Conservation (phyloP, 2,888 invertebrate genomes). For the Fissipunctia ypsillon region DNA sequence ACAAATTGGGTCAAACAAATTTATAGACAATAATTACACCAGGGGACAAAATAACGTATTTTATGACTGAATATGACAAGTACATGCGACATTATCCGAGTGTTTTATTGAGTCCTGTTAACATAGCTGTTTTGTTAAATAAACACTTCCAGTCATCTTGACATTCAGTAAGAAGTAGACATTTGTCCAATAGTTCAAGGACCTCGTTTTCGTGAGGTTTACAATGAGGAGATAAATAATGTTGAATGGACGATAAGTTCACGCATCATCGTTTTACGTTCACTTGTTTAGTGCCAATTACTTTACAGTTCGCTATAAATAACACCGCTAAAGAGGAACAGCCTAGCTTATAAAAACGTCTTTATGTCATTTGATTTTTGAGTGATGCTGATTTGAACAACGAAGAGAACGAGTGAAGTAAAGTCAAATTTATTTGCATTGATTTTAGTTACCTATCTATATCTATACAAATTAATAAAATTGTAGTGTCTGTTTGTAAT, state of each 20-base stretch:
- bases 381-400: slow-evolving; percentile 24
- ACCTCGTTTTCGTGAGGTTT: slow-evolving; percentile 59
- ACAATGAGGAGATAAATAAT: slow-evolving; percentile 68
- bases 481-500: no score
- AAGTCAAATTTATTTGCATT: no score
- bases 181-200: slow-evolving; percentile 66
- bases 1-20: slow-evolving; percentile 44
- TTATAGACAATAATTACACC: slow-evolving; percentile 27
- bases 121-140: slow-evolving; percentile 50
- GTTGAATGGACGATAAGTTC: slow-evolving; percentile 52
- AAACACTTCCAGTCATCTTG: slow-evolving; percentile 53
- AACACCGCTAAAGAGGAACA: not conserved
- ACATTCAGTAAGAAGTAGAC: slow-evolving; percentile 55
- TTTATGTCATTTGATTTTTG: slow-evolving; percentile 11
- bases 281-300: slow-evolving; percentile 45
- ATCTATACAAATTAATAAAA: no score
- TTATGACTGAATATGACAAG: slow-evolving; percentile 6
- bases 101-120: slow-evolving; percentile 40
- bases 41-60: slow-evolving; percentile 11
- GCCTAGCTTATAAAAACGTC: slow-evolving; percentile 9
- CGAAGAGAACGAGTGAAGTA: no score
- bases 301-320: slow-evolving; percentile 13
- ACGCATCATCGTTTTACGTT: slow-evolving; percentile 52
- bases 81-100: slow-evolving; percentile 27
- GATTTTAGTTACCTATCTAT: no score